These are phyloP conservation scores for Dicaeum eximium DNA, from an alignment of 2,113 vertebrate genomes.

Conservation along the genomic window DNA sequence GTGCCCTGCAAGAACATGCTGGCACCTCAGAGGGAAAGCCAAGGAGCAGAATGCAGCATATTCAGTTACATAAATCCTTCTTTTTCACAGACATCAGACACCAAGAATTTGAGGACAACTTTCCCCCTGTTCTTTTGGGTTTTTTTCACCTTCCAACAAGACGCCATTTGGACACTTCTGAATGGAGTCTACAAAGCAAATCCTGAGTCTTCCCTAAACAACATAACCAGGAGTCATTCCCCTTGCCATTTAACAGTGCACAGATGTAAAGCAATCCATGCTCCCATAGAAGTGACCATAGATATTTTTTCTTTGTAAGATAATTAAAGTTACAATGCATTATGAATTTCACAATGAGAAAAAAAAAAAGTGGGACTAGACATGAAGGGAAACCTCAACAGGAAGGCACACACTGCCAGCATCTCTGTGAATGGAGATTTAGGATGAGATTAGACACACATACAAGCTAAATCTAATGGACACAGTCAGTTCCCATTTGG, in stretches of 20 bases:
- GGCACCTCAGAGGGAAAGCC: not conserved
- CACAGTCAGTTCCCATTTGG: not conserved
- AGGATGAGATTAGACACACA: not conserved
- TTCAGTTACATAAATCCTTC: not conserved
- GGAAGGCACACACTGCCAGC: not conserved
- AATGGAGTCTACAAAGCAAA: not conserved
- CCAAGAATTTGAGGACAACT: not conserved
- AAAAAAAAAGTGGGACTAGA: not conserved
- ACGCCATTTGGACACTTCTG: not conserved
- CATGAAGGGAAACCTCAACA: not conserved
- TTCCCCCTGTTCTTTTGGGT: accelerated
- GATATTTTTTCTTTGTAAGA: accelerated
- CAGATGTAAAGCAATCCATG: not conserved
- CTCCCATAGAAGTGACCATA: not conserved
- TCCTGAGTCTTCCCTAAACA: not conserved
- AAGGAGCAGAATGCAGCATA: not conserved
- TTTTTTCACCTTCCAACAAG: not conserved
- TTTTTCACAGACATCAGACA: not conserved
- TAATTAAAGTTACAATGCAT: not conserved
- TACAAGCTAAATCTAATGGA: not conserved
- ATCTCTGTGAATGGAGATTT: not conserved
- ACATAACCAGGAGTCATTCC: not conserved
- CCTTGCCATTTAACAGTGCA: not conserved
- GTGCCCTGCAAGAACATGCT: not conserved
- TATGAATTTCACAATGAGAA: not conserved